Evolutionary conservation across 2,888 invertebrate species (phyloP).

Genomic region (Caenorhabditis sp.): DNA sequence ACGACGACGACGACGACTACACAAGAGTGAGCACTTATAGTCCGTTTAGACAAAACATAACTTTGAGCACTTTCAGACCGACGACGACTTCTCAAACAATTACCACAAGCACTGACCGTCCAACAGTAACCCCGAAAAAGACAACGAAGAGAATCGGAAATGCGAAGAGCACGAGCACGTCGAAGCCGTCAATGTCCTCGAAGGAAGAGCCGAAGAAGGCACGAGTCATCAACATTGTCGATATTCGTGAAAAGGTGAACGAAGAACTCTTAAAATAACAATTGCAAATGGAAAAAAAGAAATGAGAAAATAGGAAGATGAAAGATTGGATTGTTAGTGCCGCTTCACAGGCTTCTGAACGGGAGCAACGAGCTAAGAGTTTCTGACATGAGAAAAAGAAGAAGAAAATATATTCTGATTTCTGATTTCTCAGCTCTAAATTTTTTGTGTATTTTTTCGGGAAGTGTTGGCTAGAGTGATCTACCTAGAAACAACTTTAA

Average conservation of each 20-base stretch:
- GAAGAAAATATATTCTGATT: too few relatives aligned
- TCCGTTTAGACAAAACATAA: neutral
- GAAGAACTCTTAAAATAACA: too few relatives aligned
- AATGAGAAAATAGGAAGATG: neutral
- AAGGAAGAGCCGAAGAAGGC: too few relatives aligned
- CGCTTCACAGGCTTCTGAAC: neutral
- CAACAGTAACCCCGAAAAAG: constrained; percentile 8
- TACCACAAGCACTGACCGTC: constrained; percentile 7
- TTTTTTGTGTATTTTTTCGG: neutral
- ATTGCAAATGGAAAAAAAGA: neutral
- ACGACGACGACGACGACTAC: constrained; percentile 35
- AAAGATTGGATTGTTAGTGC: neutral
- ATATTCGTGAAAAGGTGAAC: constrained; percentile 46
- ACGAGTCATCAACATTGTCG: constrained; percentile 43
- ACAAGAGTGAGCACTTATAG: constrained; percentile 8
- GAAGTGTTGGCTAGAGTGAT: too few relatives aligned
- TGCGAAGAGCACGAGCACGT: constrained; percentile 14
- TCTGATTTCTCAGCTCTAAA: neutral
- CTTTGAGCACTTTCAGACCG: constrained; percentile 22
- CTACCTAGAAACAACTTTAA: too few relatives aligned
- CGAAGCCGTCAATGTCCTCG: constrained; percentile 7
- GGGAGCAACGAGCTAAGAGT: too few relatives aligned
- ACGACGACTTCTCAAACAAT: constrained; percentile 29
- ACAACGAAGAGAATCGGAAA: constrained; percentile 21
- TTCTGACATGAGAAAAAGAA: too few relatives aligned